Conservation (phyloP, 2,113 vertebrate species). For the Scophthalmus maximus region DNA sequence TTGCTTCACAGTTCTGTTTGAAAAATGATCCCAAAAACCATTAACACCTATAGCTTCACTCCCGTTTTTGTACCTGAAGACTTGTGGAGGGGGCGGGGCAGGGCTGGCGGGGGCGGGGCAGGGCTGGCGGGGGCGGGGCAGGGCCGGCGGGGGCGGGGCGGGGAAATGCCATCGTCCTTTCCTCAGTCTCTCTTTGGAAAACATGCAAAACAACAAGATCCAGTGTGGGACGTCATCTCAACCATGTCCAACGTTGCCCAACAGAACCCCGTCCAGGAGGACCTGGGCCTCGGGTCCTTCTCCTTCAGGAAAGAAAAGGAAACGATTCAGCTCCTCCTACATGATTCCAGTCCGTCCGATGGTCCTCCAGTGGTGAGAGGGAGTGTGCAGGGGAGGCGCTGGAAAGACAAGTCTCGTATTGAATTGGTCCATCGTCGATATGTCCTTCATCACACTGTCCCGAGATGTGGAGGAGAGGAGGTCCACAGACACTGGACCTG, state of each 20-base stretch:
- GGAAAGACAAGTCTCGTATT: slow-evolving; percentile 53
- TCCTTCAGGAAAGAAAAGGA: slow-evolving; percentile 34
- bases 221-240: slow-evolving; percentile 2
- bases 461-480: slow-evolving; percentile 25
- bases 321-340: slow-evolving; percentile 30
- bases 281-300: slow-evolving; percentile 29
- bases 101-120: not conserved
- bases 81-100: not conserved
- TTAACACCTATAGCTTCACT: not conserved
- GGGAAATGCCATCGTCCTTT: slow-evolving; percentile 3
- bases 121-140: not conserved
- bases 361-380: slow-evolving; percentile 36
- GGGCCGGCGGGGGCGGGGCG: slow-evolving; percentile 14
- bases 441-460: slow-evolving; percentile 64
- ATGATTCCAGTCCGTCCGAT: slow-evolving; percentile 21
- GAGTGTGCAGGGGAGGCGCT: slow-evolving; percentile 49
- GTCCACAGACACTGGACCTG: slow-evolving; percentile 42
- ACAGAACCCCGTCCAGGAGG: slow-evolving; percentile 20
- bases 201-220: slow-evolving; percentile 42
- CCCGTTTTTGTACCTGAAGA: not conserved
- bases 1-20: slow-evolving; percentile 62
- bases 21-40: slow-evolving; percentile 78
- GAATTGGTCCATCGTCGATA: slow-evolving; percentile 62
- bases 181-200: slow-evolving; percentile 66
- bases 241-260: slow-evolving; percentile 12